A percentile compares a stretch with the other conserved stretches of the same genome.
phyloP scores from a whole-genome alignment of 1,140 invertebrate species.

The Chionoecetes opilio region DNA sequence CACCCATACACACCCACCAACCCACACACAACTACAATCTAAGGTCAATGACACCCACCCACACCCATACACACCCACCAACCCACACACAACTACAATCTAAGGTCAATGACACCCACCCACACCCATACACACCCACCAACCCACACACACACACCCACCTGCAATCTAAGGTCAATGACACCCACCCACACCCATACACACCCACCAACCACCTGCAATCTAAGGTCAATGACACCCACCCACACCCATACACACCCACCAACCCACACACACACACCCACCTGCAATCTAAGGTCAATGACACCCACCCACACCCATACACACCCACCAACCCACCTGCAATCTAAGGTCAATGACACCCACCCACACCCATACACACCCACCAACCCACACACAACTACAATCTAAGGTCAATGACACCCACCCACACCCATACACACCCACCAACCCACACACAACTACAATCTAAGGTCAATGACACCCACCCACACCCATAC shows the following conservation, averaged over 20 bases:
- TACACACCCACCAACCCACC: not conserved
- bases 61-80: not conserved
- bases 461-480: slow-evolving; percentile 89
- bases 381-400: not conserved
- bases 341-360: too few relatives aligned
- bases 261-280: too few relatives aligned
- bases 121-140: not conserved
- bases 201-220: too few relatives aligned
- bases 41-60: too few relatives aligned
- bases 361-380: not conserved
- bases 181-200: too few relatives aligned
- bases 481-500: too few relatives aligned
- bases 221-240: too few relatives aligned
- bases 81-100: not conserved
- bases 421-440: not conserved
- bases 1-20: not conserved
- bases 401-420: not conserved
- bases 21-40: too few relatives aligned
- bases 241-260: too few relatives aligned
- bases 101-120: not conserved
- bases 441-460: slow-evolving; percentile 82
- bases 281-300: too few relatives aligned
- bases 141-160: too few relatives aligned
- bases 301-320: too few relatives aligned
- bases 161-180: slow-evolving; percentile 89